Evolutionary conservation across 2,797 vertebrate genomes (phyloP).

Genomic region (Coregonus suidteri): DNA sequence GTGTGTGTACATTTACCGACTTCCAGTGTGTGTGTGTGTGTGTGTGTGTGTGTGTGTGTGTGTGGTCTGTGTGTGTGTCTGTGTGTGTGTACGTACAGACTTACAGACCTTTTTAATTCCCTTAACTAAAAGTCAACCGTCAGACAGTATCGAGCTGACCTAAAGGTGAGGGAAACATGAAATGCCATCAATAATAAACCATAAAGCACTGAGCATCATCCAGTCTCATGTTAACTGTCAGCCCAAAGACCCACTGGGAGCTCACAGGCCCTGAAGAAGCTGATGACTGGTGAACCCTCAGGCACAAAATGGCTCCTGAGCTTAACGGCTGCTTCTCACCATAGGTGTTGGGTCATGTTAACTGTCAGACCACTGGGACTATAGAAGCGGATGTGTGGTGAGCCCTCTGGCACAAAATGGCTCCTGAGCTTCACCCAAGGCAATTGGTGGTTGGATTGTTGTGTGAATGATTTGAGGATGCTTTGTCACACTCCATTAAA

Average conservation of each 20-base stretch:
- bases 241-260: not conserved
- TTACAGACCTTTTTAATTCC: conserved; percentile 70
- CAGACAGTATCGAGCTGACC: conserved; percentile 75
- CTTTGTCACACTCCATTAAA: no score
- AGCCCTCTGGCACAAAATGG: not conserved
- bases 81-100: conserved; percentile 44
- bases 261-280: not conserved
- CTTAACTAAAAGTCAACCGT: conserved; percentile 75
- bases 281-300: not conserved
- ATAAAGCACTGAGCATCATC: not conserved
- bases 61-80: not conserved
- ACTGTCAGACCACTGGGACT: not conserved
- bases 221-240: not conserved
- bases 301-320: not conserved
- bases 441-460: no score
- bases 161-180: conserved; percentile 72
- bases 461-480: no score
- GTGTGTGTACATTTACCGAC: not conserved
- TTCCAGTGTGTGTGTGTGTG: not conserved
- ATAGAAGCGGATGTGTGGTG: not conserved
- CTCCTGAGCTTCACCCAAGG: not conserved
- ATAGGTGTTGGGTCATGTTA: conserved; percentile 5
- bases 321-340: not conserved
- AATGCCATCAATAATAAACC: conserved; percentile 69
- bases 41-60: not conserved